Base-by-base conservation (phyloP, 2,888 invertebrate species). In the Dryocosmus kuriphilus region DNA sequence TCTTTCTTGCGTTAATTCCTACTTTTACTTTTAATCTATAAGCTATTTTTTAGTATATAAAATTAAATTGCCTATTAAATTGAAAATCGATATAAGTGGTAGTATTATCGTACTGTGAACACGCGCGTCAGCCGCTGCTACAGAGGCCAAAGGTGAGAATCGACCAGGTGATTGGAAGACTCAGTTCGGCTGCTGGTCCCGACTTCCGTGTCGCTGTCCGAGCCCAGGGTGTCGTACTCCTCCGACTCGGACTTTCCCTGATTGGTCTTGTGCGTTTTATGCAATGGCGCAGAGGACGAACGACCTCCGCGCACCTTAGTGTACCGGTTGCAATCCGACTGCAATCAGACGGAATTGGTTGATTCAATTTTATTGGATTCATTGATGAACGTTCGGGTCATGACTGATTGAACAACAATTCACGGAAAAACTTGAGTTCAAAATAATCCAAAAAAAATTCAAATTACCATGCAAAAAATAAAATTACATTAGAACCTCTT, bases 231-330 rank as follows among this genome's bases (percentile, higher is more conserved):
- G 94, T 97, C 97, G 94, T 97, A 97, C 94, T 97, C 97, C 95
- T 97, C 97, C 93, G 97, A 97, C 95, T 97, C 97, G 94, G 97
- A 97, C 92, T 97, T 97, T 93, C 97, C 97, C 95, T 97, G 95
- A 95, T 97, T 97, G 95, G 97, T 97, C 94, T 97, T 91, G 90
- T 91, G 91, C 88, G 89, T 88, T 91, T 91, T 91, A 89, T 91
- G 91, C 89, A 91, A 89, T 86, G 90, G 90, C 87, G 89, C 91
- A 88, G 91, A 91, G 90, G 91, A 90, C 88, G 91, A 90, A 90
- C 91, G 90, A 89, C 90, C 88, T 87, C 91, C 91, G 90, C 91
- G 91, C 87, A 91, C 90, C 91, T 91, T 91, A 89, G 90, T 89
- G 91, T 91, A 91, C 89, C 91, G 91, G 91, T 91, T 91, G 91